phyloP scores from a whole-genome alignment of 1,140 invertebrate genomes.

The Drosophila murphyi region DNA sequence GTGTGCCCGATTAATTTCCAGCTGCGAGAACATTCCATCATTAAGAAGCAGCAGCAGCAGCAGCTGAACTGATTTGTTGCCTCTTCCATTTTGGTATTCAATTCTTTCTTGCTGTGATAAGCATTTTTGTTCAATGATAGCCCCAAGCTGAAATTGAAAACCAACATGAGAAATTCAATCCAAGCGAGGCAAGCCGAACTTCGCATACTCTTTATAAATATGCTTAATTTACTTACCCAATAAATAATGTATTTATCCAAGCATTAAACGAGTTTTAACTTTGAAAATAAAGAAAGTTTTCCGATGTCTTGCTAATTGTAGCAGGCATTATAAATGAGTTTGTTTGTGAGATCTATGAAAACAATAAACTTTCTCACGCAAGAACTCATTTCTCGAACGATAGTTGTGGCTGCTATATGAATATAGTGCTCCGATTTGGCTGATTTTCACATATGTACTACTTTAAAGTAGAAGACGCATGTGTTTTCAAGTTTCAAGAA shows the following conservation, averaged over 20 bases:
- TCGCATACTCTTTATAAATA: background rate
- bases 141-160: conserved; percentile 33
- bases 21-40: conserved; percentile 76
- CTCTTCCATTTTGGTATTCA: conserved; percentile 19
- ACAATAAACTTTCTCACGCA: no score
- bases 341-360: no score
- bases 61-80: conserved; percentile 56
- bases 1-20: conserved; percentile 72
- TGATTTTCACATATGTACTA: background rate
- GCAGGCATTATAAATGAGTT: no score
- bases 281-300: no score
- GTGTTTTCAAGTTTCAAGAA: background rate
- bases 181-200: background rate
- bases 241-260: no score
- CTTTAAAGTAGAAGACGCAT: background rate
- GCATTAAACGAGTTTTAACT: no score
- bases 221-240: no score
- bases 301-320: no score
- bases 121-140: conserved; percentile 35
- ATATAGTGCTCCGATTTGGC: background rate
- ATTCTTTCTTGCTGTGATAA: conserved; percentile 63
- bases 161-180: background rate
- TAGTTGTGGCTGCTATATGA: background rate
- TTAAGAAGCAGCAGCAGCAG: conserved; percentile 7
- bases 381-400: background rate